These are phyloP conservation scores for Mystacornis crossleyi DNA, from an alignment of 2,113 vertebrate genomes.

Conservation along the genomic window DNA sequence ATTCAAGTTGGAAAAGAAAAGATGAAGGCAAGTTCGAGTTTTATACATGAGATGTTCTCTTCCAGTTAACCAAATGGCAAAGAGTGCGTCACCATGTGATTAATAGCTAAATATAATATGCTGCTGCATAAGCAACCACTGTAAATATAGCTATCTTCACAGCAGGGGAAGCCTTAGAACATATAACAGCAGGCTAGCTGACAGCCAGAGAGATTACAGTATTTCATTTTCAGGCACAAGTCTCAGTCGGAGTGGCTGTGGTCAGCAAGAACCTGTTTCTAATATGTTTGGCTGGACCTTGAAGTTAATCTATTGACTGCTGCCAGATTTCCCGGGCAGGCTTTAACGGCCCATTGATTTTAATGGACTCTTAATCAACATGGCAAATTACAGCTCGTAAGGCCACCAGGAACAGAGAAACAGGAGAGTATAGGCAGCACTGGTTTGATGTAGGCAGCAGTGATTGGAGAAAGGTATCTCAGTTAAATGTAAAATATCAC, in stretches of 20 bases:
- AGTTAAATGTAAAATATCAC: not conserved
- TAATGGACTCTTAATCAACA: constrained; percentile 17
- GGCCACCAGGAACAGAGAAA: not conserved
- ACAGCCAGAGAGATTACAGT: constrained; percentile 23
- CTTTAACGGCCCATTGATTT: constrained; percentile 3
- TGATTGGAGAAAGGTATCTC: not conserved
- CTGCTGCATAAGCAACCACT: constrained; percentile 22
- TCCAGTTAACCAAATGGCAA: not conserved
- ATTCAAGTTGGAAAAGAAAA: not conserved
- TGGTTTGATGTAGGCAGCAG: not conserved
- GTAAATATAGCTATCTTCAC: constrained; percentile 52
- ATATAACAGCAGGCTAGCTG: constrained; percentile 23
- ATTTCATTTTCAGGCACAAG: constrained; percentile 10
- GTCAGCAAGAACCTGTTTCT: constrained; percentile 44
- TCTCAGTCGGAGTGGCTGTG: not conserved
- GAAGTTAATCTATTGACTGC: constrained; percentile 5
- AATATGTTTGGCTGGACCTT: not conserved
- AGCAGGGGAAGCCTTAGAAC: constrained; percentile 20
- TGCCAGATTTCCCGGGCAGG: not conserved
- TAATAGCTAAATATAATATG: constrained; percentile 22
- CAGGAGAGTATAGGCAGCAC: not conserved
- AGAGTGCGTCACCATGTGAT: not conserved
- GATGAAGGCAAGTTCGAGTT: not conserved
- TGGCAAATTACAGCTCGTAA: not conserved
- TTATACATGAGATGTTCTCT: not conserved